Base-by-base conservation (phyloP, 2,113 vertebrate species). In the Rana temporaria region DNA sequence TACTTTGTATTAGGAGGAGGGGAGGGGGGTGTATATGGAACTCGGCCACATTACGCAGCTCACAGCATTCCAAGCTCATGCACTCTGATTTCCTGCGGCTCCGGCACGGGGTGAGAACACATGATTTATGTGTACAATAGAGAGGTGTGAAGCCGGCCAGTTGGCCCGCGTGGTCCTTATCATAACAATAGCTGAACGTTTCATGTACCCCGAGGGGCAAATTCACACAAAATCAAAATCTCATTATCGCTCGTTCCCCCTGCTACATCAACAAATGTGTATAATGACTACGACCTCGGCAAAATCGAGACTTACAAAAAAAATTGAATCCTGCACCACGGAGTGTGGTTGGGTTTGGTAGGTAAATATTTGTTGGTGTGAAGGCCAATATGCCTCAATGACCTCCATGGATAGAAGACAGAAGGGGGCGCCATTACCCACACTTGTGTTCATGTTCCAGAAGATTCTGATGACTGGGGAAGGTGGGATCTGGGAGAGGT, bases 231-330 rank as follows among this genome's bases (percentile, higher is more conserved):
- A 48, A 53, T 77, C 59, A 52, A 30, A 77, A 30, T 7, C n/a
- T 77, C 34, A 77, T 77, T 77, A 77, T 77, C 74, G 64, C 74
- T 52, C 30, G n/a, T 62, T 53, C n/a, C 16, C 34, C 19, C n/a
- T n/a, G n/a, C 57, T 62, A 62, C 34, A 42, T 48, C 34, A 63
- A 52, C 38, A 64, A 64, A 19, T n/a, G 20, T 64, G 20, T 65
- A 52, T 6, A 26, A 65, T 14, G 2, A 30, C 19, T 38, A 65
- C 48, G 26, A 30, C 22, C 38, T 16, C 6, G 56, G 17, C 42
- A 42, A 74, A 62, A 24, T 14, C 19, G 8, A 7, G 30, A 4
- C 20, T 20, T 38, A 0, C n/a, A 30, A 3, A 12, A 9, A 2
- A 38, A 38, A 4, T 38, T 1, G 14, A 48, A 48, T 48, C 42